A percentile compares a stretch with the other conserved stretches of the same genome.
Conservation (phyloP, 2,888 invertebrate species). For the Protonemura montana region DNA sequence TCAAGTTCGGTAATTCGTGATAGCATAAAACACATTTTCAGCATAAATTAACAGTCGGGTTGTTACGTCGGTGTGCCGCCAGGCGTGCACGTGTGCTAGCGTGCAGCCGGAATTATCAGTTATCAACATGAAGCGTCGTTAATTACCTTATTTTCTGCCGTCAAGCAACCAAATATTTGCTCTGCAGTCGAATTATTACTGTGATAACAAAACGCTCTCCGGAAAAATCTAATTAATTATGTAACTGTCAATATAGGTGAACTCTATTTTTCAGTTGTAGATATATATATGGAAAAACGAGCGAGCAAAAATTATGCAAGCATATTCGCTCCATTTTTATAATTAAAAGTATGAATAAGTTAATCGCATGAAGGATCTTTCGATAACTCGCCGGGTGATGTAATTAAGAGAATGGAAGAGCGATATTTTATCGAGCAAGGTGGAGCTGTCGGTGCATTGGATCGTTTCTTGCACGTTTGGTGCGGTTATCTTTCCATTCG, state of each 20-base stretch:
- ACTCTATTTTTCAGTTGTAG: neutral
- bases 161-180: constrained; percentile 38
- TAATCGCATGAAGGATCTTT: neutral
- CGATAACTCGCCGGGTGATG: neutral
- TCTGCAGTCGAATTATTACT: constrained; percentile 33
- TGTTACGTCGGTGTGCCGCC: neutral
- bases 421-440: neutral
- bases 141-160: constrained; percentile 36
- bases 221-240: constrained; percentile 25
- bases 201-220: constrained; percentile 20
- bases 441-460: neutral
- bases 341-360: constrained; percentile 29
- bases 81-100: neutral
- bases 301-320: neutral
- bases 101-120: constrained; percentile 17
- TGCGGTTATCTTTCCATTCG: neutral
- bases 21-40: neutral
- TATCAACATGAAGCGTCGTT: constrained; percentile 27
- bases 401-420: neutral
- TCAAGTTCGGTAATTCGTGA: neutral
- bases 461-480: neutral
- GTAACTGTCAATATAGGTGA: constrained; percentile 18
- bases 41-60: neutral
- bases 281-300: too few relatives aligned
- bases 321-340: neutral